Evolutionary conservation across 2,113 vertebrate species (phyloP).

Genomic region (Pelodiscus sinensis): DNA sequence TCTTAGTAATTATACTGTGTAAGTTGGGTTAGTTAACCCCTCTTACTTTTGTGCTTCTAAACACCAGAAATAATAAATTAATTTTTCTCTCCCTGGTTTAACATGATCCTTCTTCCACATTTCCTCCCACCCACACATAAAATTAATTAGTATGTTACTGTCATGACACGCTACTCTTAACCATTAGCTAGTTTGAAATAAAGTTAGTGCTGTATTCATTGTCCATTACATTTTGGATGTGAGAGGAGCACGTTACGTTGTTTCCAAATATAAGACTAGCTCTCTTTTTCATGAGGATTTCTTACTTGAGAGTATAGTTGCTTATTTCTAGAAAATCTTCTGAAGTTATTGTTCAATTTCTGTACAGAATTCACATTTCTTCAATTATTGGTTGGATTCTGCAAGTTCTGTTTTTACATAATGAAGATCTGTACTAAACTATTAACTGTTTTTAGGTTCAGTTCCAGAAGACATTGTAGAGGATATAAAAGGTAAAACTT

Average conservation of each 20-base stretch:
- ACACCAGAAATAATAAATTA: neutral
- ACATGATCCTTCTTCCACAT: rapidly evolving
- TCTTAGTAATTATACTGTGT: neutral
- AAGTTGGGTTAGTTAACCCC: neutral
- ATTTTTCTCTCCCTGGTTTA: neutral
- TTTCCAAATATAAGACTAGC: neutral
- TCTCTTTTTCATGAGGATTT: neutral
- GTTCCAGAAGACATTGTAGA: constrained; percentile 94
- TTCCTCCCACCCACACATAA: neutral
- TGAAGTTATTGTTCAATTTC: neutral
- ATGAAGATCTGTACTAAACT: constrained; percentile 25
- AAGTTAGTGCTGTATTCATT: neutral
- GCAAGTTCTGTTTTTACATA: constrained; percentile 10
- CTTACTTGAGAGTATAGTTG: neutral
- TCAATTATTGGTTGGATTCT: neutral
- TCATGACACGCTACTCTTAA: neutral
- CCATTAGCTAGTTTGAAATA: neutral
- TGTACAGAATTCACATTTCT: neutral
- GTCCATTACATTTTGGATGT: neutral
- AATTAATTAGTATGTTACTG: neutral
- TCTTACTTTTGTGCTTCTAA: rapidly evolving
- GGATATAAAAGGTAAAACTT: constrained; percentile 92
- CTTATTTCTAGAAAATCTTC: constrained; percentile 10
- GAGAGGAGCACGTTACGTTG: neutral
- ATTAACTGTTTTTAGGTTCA: constrained; percentile 79